Base-by-base conservation (phyloP, 2,888 invertebrate genomes). In the Spicauda simplicius region DNA sequence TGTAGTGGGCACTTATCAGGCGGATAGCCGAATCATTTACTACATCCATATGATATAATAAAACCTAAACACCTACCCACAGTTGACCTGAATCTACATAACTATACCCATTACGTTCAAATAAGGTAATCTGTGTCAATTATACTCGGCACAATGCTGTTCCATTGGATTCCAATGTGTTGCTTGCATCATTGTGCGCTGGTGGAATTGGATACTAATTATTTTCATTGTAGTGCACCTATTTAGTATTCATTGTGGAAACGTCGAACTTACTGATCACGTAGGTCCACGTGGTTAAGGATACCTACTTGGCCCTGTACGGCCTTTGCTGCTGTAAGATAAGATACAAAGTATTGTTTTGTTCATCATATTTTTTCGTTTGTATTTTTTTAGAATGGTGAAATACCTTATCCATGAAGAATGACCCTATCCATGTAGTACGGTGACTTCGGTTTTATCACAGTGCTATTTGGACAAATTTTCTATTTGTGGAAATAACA, bases 41-140 rank as follows among this genome's bases (percentile, higher is more conserved):
- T 25, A 25, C 25, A 4, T 25, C 25, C 5, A 25, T 25, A 2
- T 25, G 25, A 25, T 25, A n/a, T 45, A 12, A n/a, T 3, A 12
- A n/a, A n/a, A 45, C 7, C n/a, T 45, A 45, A 45, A 45, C 12
- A 41, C 10, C 11, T 14, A 16, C 62, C 54, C 33, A 18, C 48
- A 41, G 33, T 57, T 58, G 57, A 25, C 57, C 50, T 53, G 52
- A 41, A 58, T 58, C 53, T 41, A 58, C 56, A 57, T 64, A 64
- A 58, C 25, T 19, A 53, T 53, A 14, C 59, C 54, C 18, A 61
- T 52, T 37, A 18, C 14, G 57, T 57, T 67, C 66, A 25, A 61
- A 68, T 57, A 68, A 68, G 62, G 61, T 62, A 62, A 62, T 68
- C 57, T 68, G 53, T 63, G 57, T 18, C 58, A 57, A 58, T 68